These are phyloP conservation scores for Drosophila saltans DNA, from an alignment of 1,140 invertebrate genomes.

Conservation along the genomic window DNA sequence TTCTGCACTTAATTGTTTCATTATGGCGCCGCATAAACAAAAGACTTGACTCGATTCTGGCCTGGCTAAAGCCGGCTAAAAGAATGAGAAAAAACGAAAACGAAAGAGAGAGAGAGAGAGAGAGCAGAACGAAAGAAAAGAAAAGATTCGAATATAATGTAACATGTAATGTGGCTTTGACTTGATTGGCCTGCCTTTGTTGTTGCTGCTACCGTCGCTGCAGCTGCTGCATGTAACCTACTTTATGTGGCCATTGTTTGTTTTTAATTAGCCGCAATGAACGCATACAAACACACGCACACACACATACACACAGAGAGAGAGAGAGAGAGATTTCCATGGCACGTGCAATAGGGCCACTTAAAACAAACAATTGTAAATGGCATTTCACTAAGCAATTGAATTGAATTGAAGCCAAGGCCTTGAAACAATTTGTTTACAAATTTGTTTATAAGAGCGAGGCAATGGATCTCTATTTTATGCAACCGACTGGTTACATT, in stretches of 20 bases:
- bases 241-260: conserved; percentile 76
- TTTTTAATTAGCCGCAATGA: conserved; percentile 81
- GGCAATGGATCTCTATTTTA: not conserved
- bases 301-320: conserved; percentile 22
- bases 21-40: conserved; percentile 79
- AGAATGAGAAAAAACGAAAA: conserved; percentile 44
- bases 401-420: conserved; percentile 75
- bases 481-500: conserved; percentile 21
- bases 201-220: conserved; percentile 51
- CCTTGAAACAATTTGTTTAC: conserved; percentile 75
- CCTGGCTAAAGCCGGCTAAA: not conserved
- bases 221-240: conserved; percentile 65
- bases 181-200: conserved; percentile 64
- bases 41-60: conserved; percentile 41
- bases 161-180: conserved; percentile 68
- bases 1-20: conserved; percentile 80
- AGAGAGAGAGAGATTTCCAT: not conserved
- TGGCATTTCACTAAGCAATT: conserved; percentile 76
- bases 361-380: conserved; percentile 81
- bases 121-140: conserved; percentile 51
- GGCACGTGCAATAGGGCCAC: conserved; percentile 52
- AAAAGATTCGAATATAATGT: conserved; percentile 62
- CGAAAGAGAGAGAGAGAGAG: conserved; percentile 45
- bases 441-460: conserved; percentile 24
- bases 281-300: conserved; percentile 59